phyloP scores from a whole-genome alignment of 2,888 invertebrate species.

The Sylvicola cinctus region DNA sequence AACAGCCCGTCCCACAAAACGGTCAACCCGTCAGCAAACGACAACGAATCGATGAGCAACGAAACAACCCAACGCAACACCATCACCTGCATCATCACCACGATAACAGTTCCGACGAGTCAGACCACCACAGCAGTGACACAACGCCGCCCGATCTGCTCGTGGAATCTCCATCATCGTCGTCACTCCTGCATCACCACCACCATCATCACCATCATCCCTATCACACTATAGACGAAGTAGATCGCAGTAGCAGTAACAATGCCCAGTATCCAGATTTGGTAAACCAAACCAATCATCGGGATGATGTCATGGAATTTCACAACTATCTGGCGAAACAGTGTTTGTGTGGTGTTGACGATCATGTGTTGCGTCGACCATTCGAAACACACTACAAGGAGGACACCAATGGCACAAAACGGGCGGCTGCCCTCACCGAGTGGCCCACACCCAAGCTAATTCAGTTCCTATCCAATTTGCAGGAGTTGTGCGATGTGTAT shows the following conservation, averaged over 20 bases:
- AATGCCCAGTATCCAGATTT: no score
- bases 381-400: slow-evolving; percentile 39
- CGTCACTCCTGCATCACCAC: slow-evolving; percentile 4
- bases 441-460: slow-evolving; percentile 48
- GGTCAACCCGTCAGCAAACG: slow-evolving; percentile 75
- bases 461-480: slow-evolving; percentile 64
- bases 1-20: slow-evolving; percentile 18
- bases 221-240: no score
- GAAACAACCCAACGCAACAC: neutral
- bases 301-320: slow-evolving; percentile 23
- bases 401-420: slow-evolving; percentile 27
- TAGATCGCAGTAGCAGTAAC: no score
- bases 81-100: slow-evolving; percentile 4
- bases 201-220: no score
- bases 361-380: slow-evolving; percentile 44
- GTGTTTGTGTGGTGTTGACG: slow-evolving; percentile 58
- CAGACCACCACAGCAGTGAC: no score
- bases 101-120: no score
- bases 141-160: slow-evolving; percentile 2
- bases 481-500: slow-evolving; percentile 65
- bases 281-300: neutral
- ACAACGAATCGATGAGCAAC: slow-evolving; percentile 40
- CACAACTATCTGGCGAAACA: slow-evolving; percentile 40
- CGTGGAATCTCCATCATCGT: slow-evolving; percentile 5
- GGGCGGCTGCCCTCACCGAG: slow-evolving; percentile 32